A percentile compares a stretch with the other conserved stretches of the same genome.
These are phyloP conservation scores for Lipophrys pholis DNA, from an alignment of 2,113 vertebrate species.

Conservation along the genomic window DNA sequence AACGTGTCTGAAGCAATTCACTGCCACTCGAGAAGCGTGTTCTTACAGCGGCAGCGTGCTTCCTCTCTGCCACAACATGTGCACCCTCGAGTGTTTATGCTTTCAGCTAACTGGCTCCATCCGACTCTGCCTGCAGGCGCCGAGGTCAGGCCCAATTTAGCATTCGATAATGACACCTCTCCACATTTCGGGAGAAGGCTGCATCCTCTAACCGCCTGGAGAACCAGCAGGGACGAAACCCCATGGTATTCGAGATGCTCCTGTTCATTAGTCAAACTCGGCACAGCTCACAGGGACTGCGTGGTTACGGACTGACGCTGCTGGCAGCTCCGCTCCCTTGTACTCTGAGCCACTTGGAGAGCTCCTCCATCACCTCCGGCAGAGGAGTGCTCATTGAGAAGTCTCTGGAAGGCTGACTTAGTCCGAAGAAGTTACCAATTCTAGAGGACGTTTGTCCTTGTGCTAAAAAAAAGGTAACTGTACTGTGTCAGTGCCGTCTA, in stretches of 20 bases:
- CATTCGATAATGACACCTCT: slow-evolving; percentile 59
- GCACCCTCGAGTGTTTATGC: slow-evolving; percentile 17
- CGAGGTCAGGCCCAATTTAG: slow-evolving; percentile 68
- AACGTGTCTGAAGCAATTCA: slow-evolving; percentile 16
- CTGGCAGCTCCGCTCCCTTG: background rate
- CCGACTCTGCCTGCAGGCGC: slow-evolving; percentile 46
- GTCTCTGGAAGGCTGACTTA: slow-evolving; percentile 11
- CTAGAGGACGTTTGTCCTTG: slow-evolving; percentile 10
- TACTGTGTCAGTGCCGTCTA: background rate
- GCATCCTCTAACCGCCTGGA: slow-evolving; percentile 36
- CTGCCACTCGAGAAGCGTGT: background rate
- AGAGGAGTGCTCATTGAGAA: slow-evolving; percentile 7
- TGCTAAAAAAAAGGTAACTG: background rate
- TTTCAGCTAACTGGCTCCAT: slow-evolving; percentile 35
- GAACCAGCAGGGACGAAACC: slow-evolving; percentile 29
- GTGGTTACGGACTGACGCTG: slow-evolving; percentile 7
- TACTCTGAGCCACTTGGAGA: background rate
- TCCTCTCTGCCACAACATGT: slow-evolving; percentile 9
- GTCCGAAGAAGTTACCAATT: background rate
- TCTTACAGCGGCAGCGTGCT: background rate
- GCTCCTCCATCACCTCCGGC: slow-evolving; percentile 9
- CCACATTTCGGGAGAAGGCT: slow-evolving; percentile 37
- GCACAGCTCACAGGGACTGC: slow-evolving; percentile 11
- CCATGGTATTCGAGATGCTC: slow-evolving; percentile 29
- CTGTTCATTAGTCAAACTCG: slow-evolving; percentile 9